Evolutionary conservation across 2,888 invertebrate species (phyloP).

Genomic region (Stenurella melanura): DNA sequence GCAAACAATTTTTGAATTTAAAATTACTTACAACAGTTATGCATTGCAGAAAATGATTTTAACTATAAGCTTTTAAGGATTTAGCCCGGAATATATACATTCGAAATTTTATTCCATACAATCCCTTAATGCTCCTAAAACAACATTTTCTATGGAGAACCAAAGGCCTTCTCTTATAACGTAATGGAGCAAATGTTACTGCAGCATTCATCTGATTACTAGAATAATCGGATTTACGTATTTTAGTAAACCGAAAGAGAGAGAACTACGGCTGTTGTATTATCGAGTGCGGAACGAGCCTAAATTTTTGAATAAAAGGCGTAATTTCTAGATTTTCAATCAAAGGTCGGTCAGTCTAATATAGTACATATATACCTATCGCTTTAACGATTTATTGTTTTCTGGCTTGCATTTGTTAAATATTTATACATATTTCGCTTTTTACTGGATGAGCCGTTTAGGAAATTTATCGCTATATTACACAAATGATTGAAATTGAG

Average conservation of each 20-base stretch:
- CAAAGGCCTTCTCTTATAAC: neutral
- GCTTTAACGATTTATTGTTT: no score
- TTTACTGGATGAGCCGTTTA: no score
- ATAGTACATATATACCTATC: no score
- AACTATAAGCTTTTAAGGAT: slow-evolving; percentile 18
- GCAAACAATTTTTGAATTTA: slow-evolving; percentile 22
- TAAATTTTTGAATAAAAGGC: no score
- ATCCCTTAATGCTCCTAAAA: neutral
- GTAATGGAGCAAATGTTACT: slow-evolving; percentile 2
- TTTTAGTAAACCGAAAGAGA: neutral
- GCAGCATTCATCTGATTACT: neutral
- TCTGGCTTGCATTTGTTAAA: no score
- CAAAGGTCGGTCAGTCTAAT: no score
- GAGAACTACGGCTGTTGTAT: no score
- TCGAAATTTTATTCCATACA: slow-evolving; percentile 26
- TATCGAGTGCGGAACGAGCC: no score
- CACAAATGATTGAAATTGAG: no score
- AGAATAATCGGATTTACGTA: neutral
- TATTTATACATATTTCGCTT: no score
- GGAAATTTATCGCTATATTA: no score
- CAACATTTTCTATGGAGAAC: slow-evolving; percentile 9
- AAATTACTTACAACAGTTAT: slow-evolving; percentile 29
- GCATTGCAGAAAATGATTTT: slow-evolving; percentile 6
- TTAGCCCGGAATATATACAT: slow-evolving; percentile 14
- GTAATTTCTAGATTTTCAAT: no score